These are phyloP conservation scores for Apodemia zela DNA, from an alignment of 2,888 invertebrate genomes.

Conservation along the genomic window DNA sequence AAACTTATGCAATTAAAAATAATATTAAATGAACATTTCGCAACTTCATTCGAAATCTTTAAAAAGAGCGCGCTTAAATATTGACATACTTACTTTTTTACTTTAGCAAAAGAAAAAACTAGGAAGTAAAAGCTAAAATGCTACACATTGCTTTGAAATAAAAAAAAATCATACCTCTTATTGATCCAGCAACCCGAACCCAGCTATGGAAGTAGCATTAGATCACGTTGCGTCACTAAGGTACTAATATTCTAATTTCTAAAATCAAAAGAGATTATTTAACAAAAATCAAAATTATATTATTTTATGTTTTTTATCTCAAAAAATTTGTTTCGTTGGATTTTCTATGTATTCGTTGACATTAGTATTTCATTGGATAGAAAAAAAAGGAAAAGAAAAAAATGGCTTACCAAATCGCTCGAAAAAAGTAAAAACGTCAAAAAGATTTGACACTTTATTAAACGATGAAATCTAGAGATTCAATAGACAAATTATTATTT, in stretches of 20 bases:
- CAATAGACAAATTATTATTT: too few species aligned
- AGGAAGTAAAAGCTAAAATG: background rate
- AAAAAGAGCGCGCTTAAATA: background rate
- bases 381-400: slow-evolving; percentile 5
- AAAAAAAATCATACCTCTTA: background rate
- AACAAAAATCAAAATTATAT: background rate
- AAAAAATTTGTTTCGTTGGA: background rate
- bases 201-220: background rate
- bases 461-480: too few species aligned
- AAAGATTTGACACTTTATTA: too few species aligned
- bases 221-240: background rate
- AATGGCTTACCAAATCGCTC: background rate
- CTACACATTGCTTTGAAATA: background rate
- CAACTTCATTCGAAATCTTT: background rate
- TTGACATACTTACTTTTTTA: background rate
- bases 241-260: background rate
- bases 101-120: background rate
- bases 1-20: too few species aligned
- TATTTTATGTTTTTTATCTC: background rate
- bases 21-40: background rate
- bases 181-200: background rate
- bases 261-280: background rate
- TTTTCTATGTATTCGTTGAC: background rate
- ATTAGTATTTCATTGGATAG: background rate
- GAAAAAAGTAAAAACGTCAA: background rate